Conservation (phyloP, 2,888 invertebrate genomes). For the Dromius quadrimaculatus region DNA sequence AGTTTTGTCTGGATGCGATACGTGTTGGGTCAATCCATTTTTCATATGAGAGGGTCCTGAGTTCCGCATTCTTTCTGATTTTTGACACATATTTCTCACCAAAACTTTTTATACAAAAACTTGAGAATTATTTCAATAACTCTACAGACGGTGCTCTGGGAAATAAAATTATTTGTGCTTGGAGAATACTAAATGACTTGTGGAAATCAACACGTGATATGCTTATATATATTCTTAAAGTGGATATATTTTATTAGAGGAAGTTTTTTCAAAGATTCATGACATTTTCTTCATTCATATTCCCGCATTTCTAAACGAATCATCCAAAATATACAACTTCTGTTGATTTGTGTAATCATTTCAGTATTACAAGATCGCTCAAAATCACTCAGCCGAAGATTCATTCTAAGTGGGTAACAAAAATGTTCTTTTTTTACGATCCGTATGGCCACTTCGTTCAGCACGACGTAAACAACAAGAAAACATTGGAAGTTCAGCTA, state of each 20-base stretch:
- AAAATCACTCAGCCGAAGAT: no score
- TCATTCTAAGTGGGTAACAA: no score
- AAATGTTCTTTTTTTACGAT: no score
- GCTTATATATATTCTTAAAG: no score
- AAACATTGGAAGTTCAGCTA: slow-evolving; percentile 40
- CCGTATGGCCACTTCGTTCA: no score
- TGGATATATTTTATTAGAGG: no score
- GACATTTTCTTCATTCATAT: no score
- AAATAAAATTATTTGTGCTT: not conserved
- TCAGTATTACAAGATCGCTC: no score
- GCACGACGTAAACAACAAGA: slow-evolving; percentile 23
- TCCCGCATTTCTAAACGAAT: no score
- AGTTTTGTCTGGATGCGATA: slow-evolving; percentile 30
- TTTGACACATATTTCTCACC: slow-evolving; percentile 33
- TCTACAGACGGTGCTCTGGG: not conserved
- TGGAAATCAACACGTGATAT: not conserved
- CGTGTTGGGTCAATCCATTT: slow-evolving; percentile 36
- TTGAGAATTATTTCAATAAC: slow-evolving; percentile 21
- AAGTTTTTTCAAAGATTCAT: no score
- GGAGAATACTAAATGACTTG: slow-evolving; percentile 6
- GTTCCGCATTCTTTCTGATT: slow-evolving; percentile 10
- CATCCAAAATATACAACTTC: no score
- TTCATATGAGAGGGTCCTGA: slow-evolving; percentile 12
- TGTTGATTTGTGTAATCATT: no score
- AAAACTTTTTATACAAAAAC: slow-evolving; percentile 29